Evolutionary conservation across 2,113 vertebrate genomes (phyloP).

Genomic region (Mormyrus lacerda): DNA sequence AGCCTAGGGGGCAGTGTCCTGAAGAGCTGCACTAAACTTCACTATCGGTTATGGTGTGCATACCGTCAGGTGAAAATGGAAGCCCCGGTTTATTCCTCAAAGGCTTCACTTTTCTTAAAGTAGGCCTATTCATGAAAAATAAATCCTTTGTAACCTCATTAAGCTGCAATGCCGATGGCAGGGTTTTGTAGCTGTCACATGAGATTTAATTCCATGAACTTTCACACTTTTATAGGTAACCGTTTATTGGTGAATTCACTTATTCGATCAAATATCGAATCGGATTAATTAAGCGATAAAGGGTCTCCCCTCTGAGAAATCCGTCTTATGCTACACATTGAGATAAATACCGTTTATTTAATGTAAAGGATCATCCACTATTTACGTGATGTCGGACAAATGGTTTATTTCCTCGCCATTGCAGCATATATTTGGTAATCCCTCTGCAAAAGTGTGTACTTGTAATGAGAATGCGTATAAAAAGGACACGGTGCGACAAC

Average conservation of each 20-base stretch:
- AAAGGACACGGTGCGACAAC: neutral
- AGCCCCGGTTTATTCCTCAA: neutral
- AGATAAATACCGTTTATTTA: neutral
- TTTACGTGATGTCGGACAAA: neutral
- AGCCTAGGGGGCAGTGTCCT: neutral
- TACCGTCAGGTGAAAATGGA: neutral
- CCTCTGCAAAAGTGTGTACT: neutral
- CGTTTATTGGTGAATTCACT: neutral
- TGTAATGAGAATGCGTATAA: neutral
- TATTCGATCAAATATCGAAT: neutral
- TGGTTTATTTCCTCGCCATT: neutral
- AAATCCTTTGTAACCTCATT: neutral
- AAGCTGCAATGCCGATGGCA: neutral
- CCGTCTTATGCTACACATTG: neutral
- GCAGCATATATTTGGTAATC: neutral
- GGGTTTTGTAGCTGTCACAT: neutral
- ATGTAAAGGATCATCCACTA: neutral
- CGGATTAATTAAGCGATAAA: neutral
- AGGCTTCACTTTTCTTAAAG: neutral
- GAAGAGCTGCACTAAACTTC: neutral
- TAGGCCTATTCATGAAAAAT: neutral
- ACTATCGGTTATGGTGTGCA: neutral
- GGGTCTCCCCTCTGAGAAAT: neutral
- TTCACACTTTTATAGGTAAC: neutral
- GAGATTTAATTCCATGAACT: neutral